These are phyloP conservation scores for Peromyscus nudipes DNA, from an alignment of 2,797 vertebrate species.

Conservation along the genomic window DNA sequence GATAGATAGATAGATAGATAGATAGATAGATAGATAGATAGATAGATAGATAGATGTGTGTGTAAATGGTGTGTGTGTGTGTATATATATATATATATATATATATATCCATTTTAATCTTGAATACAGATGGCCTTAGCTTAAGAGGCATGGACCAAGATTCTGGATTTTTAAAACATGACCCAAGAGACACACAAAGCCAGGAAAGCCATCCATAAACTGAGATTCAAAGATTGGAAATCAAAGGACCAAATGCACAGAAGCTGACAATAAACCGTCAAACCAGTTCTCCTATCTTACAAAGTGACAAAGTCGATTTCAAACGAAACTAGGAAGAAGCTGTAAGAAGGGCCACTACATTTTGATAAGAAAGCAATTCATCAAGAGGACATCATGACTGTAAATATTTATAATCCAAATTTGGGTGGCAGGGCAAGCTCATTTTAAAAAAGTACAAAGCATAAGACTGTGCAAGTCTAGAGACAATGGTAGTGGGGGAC, in stretches of 20 bases:
- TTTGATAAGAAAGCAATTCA: not conserved
- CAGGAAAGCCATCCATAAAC: not conserved
- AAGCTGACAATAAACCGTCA: not conserved
- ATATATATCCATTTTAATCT: not conserved
- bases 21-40: too few relatives aligned
- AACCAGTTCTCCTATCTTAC: not conserved
- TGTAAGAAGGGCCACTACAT: not conserved
- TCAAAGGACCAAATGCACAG: not conserved
- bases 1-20: too few relatives aligned
- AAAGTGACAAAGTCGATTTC: not conserved
- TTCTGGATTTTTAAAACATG: not conserved
- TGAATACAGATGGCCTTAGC: too few relatives aligned
- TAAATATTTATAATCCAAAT: not conserved
- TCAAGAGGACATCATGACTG: not conserved
- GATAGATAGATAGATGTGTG: too few relatives aligned
- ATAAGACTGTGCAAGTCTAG: not conserved
- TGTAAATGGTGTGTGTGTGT: too few relatives aligned
- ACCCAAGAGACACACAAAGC: not conserved
- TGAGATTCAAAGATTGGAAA: not conserved
- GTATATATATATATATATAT: too few relatives aligned
- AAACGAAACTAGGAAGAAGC: not conserved
- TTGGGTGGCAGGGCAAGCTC: not conserved
- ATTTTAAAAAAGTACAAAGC: not conserved
- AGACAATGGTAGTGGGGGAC: not conserved
- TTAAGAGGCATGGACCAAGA: not conserved